A percentile compares a stretch with the other conserved stretches of the same genome.
These are phyloP conservation scores for Corbicula japonica DNA, from an alignment of 2,888 invertebrate genomes.

Conservation along the genomic window DNA sequence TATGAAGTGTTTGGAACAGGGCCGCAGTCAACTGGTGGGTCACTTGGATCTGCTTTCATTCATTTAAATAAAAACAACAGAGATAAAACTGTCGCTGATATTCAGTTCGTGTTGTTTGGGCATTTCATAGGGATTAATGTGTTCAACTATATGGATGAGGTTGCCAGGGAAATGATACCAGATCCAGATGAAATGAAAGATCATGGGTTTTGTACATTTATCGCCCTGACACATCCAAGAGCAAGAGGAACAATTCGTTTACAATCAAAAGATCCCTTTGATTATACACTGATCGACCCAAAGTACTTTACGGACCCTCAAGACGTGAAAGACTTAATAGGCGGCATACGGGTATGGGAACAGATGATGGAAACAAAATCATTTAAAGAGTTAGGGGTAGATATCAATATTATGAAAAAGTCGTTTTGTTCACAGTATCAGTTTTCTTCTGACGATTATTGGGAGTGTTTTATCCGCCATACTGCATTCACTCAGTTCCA, in stretches of 20 bases:
- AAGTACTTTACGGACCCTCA: conserved; percentile 5
- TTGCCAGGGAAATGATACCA: conserved; percentile 13
- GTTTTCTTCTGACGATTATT: conserved; percentile 50
- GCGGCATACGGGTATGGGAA: conserved; percentile 25
- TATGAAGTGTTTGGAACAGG: conserved; percentile 30
- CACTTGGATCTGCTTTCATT: conserved; percentile 20
- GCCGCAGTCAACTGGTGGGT: conserved; percentile 13
- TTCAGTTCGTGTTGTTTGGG: conserved; percentile 17
- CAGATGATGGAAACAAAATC: conserved; percentile 35
- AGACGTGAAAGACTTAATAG: conserved; percentile 17
- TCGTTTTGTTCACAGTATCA: conserved; percentile 37
- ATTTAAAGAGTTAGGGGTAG: conserved; percentile 42
- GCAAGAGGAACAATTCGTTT: conserved; percentile 19
- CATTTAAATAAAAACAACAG: conserved; percentile 8
- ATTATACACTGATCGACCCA: conserved; percentile 19
- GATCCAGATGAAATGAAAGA: background rate
- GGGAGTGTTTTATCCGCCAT: conserved; percentile 55
- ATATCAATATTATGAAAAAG: conserved; percentile 21
- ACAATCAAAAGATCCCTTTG: conserved; percentile 14
- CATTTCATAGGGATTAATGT: background rate
- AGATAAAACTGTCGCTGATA: conserved; percentile 16
- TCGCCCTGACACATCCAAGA: conserved; percentile 18
- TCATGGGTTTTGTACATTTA: conserved; percentile 25
- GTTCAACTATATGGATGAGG: conserved; percentile 1
- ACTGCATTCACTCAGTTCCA: conserved; percentile 86